phyloP scores from a whole-genome alignment of 2,888 invertebrate genomes.

The Euclidia mi region DNA sequence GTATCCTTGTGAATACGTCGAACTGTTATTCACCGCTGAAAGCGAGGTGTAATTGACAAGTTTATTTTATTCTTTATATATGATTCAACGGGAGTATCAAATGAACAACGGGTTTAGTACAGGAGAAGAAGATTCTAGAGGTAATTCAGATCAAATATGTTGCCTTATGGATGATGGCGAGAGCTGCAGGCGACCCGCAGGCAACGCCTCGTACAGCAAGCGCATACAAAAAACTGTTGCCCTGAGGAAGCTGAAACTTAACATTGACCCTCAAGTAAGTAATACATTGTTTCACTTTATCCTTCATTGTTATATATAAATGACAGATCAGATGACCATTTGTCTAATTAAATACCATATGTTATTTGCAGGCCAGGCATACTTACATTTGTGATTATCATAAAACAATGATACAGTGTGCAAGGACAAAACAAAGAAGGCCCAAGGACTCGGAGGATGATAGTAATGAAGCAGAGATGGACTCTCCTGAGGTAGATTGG shows the following conservation, averaged over 20 bases:
- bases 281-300: constrained; percentile 31
- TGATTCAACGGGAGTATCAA: constrained; percentile 90
- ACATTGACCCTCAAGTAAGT: constrained; percentile 92
- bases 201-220: constrained; percentile 99
- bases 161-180: constrained; percentile 97
- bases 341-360: constrained; percentile 36
- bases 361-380: constrained; percentile 94
- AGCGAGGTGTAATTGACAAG: constrained; percentile 74
- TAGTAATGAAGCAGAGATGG: constrained; percentile 97
- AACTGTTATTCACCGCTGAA: constrained; percentile 73
- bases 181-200: constrained; percentile 96
- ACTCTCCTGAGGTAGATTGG: constrained; percentile 97
- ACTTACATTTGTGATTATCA: constrained; percentile 99
- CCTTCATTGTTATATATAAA: constrained; percentile 21
- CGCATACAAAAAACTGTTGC: constrained; percentile 98
- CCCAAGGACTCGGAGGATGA: constrained; percentile 98
- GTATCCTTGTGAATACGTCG: constrained; percentile 83
- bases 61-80: constrained; percentile 83
- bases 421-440: constrained; percentile 96
- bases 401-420: constrained; percentile 98
- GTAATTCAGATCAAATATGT: constrained; percentile 97
- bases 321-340: constrained; percentile 13
- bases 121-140: constrained; percentile 97
- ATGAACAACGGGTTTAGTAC: constrained; percentile 97
- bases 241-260: constrained; percentile 96